A percentile compares a stretch with the other conserved stretches of the same genome.
phyloP scores from a whole-genome alignment of 2,888 invertebrate species.

The Amphiduros pacificus region DNA sequence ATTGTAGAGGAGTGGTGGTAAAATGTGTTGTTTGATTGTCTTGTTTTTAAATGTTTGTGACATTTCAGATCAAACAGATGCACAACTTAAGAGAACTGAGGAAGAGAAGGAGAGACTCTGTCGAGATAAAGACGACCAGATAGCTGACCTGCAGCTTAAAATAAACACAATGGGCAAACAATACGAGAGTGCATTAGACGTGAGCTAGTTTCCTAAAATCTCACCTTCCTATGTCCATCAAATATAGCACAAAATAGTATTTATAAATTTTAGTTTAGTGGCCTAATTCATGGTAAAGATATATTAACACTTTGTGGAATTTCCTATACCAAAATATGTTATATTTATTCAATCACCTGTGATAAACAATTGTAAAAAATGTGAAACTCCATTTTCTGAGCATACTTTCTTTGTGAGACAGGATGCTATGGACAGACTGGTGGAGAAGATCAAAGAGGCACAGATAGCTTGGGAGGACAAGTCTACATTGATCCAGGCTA shows the following conservation, averaged over 20 bases:
- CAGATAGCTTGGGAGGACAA: conserved; percentile 48
- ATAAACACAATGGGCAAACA: conserved; percentile 48
- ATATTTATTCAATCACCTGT: too few relatives aligned
- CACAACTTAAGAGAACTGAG: conserved; percentile 38
- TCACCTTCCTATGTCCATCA: too few relatives aligned
- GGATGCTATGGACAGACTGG: conserved; percentile 48
- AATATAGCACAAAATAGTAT: too few relatives aligned
- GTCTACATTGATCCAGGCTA: conserved; percentile 45
- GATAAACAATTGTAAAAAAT: too few relatives aligned
- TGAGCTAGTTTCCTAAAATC: too few relatives aligned
- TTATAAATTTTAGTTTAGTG: too few relatives aligned
- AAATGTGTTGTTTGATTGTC: neutral
- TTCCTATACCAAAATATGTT: too few relatives aligned
- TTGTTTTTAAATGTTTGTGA: neutral
- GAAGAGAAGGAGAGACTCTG: conserved; percentile 44
- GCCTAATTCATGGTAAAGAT: too few relatives aligned
- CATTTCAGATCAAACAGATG: conserved; percentile 28
- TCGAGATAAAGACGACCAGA: conserved; percentile 45
- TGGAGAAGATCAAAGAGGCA: conserved; percentile 44
- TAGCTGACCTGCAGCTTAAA: conserved; percentile 40
- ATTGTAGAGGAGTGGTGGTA: too few relatives aligned
- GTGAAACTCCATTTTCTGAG: too few relatives aligned
- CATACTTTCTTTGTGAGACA: too few relatives aligned
- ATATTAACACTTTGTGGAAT: too few relatives aligned
- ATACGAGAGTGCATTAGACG: conserved; percentile 41